Conservation (phyloP, 2,113 vertebrate genomes). For the Peucedramus taeniatus region DNA sequence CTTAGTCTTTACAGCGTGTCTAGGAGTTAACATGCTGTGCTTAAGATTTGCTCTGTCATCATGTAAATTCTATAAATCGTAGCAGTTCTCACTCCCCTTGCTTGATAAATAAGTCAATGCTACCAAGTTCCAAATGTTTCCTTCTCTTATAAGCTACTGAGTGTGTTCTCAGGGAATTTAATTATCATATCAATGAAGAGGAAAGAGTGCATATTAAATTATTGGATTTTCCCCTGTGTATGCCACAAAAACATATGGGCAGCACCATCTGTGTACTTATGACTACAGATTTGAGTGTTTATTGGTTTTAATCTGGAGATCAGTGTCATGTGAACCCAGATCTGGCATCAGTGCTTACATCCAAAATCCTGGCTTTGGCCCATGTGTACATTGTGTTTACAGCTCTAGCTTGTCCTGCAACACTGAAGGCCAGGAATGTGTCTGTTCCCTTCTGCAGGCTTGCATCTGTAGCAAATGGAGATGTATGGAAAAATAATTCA, state of each 20-base stretch:
- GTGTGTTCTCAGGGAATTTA: not conserved
- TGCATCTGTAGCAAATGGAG: not conserved
- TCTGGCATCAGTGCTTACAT: not conserved
- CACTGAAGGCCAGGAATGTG: not conserved
- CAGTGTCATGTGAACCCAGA: conserved; percentile 4
- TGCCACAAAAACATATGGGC: conserved; percentile 15
- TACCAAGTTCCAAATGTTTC: not conserved
- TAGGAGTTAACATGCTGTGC: not conserved
- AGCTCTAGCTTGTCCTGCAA: not conserved
- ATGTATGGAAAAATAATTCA: not conserved
- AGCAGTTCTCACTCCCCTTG: not conserved
- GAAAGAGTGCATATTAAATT: not conserved
- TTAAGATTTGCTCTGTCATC: conserved; percentile 4
- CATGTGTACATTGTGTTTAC: not conserved
- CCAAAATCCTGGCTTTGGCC: not conserved
- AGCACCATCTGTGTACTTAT: conserved; percentile 18
- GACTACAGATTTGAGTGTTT: not conserved
- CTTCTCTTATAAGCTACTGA: not conserved
- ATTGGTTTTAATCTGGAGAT: not conserved
- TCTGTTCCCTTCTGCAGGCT: not conserved
- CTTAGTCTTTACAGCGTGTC: not conserved
- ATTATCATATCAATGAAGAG: conserved; percentile 14
- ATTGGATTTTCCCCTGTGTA: not conserved
- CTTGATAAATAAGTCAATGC: not conserved
- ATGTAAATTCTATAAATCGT: not conserved